These are phyloP conservation scores for Nasonovia ribisnigri DNA, from an alignment of 2,888 invertebrate species.

Conservation along the genomic window DNA sequence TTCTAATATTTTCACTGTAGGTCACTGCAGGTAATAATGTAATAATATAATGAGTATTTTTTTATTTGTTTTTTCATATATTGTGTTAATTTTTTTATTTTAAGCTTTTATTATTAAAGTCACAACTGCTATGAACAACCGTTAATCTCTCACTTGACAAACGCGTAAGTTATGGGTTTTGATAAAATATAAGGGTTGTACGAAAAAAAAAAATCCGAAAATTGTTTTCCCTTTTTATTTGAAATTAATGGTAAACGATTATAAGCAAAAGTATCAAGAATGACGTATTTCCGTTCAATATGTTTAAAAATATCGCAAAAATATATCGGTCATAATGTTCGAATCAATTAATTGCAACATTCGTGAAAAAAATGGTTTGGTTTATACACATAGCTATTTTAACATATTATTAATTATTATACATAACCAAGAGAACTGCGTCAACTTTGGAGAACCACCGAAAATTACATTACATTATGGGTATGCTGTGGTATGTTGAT, in stretches of 20 bases:
- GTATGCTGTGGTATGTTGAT: background rate
- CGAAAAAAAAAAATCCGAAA: background rate
- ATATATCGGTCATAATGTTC: background rate
- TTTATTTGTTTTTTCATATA: background rate
- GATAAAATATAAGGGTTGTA: background rate
- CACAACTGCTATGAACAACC: background rate
- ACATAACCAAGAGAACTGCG: background rate
- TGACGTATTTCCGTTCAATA: background rate
- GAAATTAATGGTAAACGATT: background rate
- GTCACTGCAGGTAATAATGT: no score
- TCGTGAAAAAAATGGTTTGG: background rate
- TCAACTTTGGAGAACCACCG: background rate
- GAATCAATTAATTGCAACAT: background rate
- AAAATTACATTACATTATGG: constrained; percentile 1
- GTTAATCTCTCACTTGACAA: background rate
- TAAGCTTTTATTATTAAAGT: background rate
- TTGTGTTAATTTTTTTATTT: background rate
- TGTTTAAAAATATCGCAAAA: background rate
- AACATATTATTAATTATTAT: background rate
- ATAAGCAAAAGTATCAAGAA: background rate
- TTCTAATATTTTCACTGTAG: background rate
- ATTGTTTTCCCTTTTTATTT: background rate
- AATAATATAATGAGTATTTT: background rate
- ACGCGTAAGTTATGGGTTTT: background rate
- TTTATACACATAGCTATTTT: background rate